Base-by-base conservation (phyloP, 2,797 vertebrate genomes). In the Clarias pachynema region DNA sequence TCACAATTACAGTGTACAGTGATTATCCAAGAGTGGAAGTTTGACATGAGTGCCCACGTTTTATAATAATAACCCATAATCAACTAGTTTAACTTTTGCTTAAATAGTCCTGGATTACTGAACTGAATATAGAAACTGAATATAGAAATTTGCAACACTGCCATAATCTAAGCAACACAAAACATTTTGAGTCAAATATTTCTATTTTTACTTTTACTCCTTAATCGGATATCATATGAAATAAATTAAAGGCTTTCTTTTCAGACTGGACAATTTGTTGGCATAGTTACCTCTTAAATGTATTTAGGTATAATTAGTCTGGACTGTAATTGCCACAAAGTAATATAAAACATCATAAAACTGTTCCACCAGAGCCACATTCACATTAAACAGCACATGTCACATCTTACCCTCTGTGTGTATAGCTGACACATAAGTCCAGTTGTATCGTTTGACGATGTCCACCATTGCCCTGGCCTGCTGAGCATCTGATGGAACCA, bases 391-490 rank as follows among this genome's bases (percentile, higher is more conserved):
- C 16, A 49, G 26, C n/a, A 29, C 24, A 29, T 34, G 29, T 44
- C n/a, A 68, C 26, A 31, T 56, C 95, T 93, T 95, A 99, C 98
- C 98, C 94, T 99, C 98, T 0, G 98, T 99, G 92, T 99, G 98
- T 79, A 99, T 98, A 18, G 98, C 98, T 5, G 98, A 99, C 79
- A 99, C 98, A 2, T 99, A 99, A 86, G 97, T 99, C 98, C 98
- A 99, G 93, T 97, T 99, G 93, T 99, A 99, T 84, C 96, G 95
- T 91, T 99, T 99, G 88, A 99, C 97, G 49, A 99, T 99, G 96
- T 99, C 98, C 92, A 99, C 98, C 97, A 99, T 99, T 14, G 98
- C 98, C 87, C 96, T 95, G 60, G 98, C 98, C 92, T 99, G 98
- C 90, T 99, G 98, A 66, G 97, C 97, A 73, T 99, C 98, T 0